Conservation (phyloP, 2,113 vertebrate species). For the Epinephelus lanceolatus region DNA sequence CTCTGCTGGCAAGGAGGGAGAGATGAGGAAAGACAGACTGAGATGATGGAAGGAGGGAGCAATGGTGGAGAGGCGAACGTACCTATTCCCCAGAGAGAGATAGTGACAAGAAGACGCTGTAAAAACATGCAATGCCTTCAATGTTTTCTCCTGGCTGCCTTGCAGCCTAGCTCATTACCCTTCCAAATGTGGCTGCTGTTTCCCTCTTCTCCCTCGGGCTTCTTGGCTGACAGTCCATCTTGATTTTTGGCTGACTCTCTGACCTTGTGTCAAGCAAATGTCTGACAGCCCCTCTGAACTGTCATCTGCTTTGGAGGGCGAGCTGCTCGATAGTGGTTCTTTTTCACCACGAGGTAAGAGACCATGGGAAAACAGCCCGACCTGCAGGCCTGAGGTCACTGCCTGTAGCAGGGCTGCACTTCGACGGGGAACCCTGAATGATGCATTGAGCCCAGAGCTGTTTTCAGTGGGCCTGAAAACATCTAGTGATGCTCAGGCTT, state of each 20-base stretch:
- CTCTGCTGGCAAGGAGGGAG: conserved; percentile 24
- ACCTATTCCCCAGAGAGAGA: conserved; percentile 44
- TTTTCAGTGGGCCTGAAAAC: background rate
- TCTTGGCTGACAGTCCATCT: conserved; percentile 59
- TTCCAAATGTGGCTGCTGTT: conserved; percentile 73
- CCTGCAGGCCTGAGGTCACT: conserved; percentile 22
- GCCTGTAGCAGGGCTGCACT: background rate
- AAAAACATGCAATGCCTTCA: conserved; percentile 57
- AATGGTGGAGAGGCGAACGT: conserved; percentile 19
- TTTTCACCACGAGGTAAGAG: conserved; percentile 1
- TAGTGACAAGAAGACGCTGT: conserved; percentile 63
- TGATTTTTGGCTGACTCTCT: conserved; percentile 62
- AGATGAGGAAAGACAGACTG: conserved; percentile 13
- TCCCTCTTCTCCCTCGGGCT: conserved; percentile 23
- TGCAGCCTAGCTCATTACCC: conserved; percentile 73
- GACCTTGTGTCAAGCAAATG: conserved; percentile 50
- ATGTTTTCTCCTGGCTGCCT: conserved; percentile 49
- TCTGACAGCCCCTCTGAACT: conserved; percentile 38
- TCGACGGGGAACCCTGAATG: background rate
- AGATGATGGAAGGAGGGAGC: conserved; percentile 26
- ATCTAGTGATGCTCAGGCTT: background rate
- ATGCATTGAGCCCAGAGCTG: background rate
- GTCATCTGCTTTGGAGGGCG: conserved; percentile 37
- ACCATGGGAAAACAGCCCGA: background rate
- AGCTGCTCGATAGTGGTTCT: background rate